Evolutionary conservation across 2,888 invertebrate genomes (phyloP), one percentile per base, ranked within the genome.

Genomic region (Orthosia incerta): DNA sequence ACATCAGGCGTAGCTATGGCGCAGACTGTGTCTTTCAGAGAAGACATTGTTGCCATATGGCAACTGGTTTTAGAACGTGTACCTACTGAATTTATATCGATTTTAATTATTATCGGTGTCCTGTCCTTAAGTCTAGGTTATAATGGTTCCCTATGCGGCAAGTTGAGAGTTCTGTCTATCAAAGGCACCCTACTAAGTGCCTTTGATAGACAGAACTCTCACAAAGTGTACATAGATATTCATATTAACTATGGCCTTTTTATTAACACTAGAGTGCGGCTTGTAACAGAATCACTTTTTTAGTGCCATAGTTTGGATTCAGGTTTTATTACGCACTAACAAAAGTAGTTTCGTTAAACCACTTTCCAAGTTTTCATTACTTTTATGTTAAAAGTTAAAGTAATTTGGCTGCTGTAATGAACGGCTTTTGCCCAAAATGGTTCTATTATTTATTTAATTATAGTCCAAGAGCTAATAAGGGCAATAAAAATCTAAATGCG

Each of bases 291-390:
- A 55, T 45, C 7, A 26, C 26, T 23, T 23, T 64, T 56, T 48
- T 18, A 71, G 61, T 12, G 31, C 46, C 20, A 20, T 48, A 65
- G 60, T 50, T 62, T 12, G 23, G 15, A 53, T 75, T 31, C 15
- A 64, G 48, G 13, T 20, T 75, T 80, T 57, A 80, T 56, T 53
- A 62, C 64, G n/a, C n/a, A 48, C 26, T 45, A 75, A 67, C 39
- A 64, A 76, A 67, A 68, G 63, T 45, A 71, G 80, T 68, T 62
- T 62, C 50, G n/a, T 31, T 66, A 55, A 59, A 75, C 64, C 56
- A 91, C 91, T 91, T 68, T 74, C 73, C 77, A 55, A 73, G 50
- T 75, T 66, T 74, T 62, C 60, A 65, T 70, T 64, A 68, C 64
- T 78, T 86, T 85, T 73, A 73, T 59, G 69, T 68, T 15, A 46